phyloP scores from a whole-genome alignment of 2,888 invertebrate genomes.

The Drosophila affinis region DNA sequence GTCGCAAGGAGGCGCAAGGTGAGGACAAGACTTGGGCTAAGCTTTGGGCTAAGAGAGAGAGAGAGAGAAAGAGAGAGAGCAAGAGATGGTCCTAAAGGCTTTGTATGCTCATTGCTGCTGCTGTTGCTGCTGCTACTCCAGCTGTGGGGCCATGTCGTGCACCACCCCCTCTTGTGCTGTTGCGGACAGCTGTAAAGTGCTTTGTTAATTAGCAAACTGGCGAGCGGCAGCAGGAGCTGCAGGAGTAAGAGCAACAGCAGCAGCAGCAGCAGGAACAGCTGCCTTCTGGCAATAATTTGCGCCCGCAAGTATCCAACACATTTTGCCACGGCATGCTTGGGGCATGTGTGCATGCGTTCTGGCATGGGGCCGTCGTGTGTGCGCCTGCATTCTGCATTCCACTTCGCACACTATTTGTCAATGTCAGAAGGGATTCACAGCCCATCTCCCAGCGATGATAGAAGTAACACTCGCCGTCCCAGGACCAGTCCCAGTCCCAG shows the following conservation, averaged over 20 bases:
- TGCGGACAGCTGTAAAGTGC: constrained; percentile 67
- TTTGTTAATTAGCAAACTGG: constrained; percentile 78
- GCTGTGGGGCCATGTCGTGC: constrained; percentile 1
- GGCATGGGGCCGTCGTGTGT: constrained; percentile 8
- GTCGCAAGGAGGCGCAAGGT: not conserved
- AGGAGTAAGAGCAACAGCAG: constrained; percentile 5
- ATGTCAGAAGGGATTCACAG: constrained; percentile 60
- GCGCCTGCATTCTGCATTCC: constrained; percentile 67
- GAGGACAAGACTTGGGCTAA: constrained; percentile 37
- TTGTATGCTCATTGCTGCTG: constrained; percentile 19
- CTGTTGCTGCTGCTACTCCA: not conserved
- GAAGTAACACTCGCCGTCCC: too few relatives aligned
- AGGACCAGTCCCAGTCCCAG: too few relatives aligned
- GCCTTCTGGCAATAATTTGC: constrained; percentile 70
- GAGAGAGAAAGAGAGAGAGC: not conserved
- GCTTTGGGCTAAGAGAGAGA: constrained; percentile 19
- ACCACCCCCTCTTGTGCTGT: constrained; percentile 27
- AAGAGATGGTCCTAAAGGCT: constrained; percentile 37
- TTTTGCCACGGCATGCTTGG: constrained; percentile 58
- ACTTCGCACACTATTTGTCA: constrained; percentile 75
- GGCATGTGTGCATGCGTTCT: constrained; percentile 3
- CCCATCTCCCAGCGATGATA: constrained; percentile 6
- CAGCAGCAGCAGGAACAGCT: constrained; percentile 27
- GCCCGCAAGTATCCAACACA: constrained; percentile 75
- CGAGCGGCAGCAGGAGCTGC: constrained; percentile 23